A percentile compares a stretch with the other conserved stretches of the same genome.
Conservation (phyloP, 1,140 invertebrate species). For the Drosophila suzukii region DNA sequence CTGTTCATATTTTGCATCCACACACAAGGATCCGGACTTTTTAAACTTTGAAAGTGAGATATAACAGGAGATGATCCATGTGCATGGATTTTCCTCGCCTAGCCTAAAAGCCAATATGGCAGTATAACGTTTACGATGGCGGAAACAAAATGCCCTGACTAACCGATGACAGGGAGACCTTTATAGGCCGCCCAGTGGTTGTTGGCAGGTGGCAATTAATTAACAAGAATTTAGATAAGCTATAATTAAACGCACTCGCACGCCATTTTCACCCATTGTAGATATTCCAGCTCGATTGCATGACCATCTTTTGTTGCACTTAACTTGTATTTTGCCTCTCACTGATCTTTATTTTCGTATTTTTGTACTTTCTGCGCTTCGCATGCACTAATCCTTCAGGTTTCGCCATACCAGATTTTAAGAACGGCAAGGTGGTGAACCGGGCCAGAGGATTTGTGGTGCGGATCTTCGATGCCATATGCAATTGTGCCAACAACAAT, state of each 20-base stretch:
- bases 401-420: slow-evolving; percentile 84
- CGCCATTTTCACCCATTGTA: slow-evolving; percentile 14
- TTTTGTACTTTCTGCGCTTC: slow-evolving; percentile 34
- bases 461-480: slow-evolving; percentile 87
- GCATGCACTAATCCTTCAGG: slow-evolving; percentile 70
- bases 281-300: slow-evolving; percentile 41
- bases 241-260: slow-evolving; percentile 24
- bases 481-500: slow-evolving; percentile 87
- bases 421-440: slow-evolving; percentile 86
- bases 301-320: slow-evolving; percentile 48
- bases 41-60: too few species aligned
- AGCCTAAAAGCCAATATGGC: too few species aligned
- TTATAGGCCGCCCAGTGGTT: not conserved
- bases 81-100: too few species aligned
- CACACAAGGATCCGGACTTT: not conserved
- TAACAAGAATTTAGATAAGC: not conserved
- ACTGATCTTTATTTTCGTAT: slow-evolving; percentile 52
- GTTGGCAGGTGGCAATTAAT: slow-evolving; percentile 37
- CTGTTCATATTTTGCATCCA: not conserved
- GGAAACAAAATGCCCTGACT: not conserved
- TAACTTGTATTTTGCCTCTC: slow-evolving; percentile 47
- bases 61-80: too few species aligned
- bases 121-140: not conserved
- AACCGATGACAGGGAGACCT: not conserved
- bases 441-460: slow-evolving; percentile 86